Conservation (phyloP, 1,140 invertebrate genomes). For the Diorhabda elongata region DNA sequence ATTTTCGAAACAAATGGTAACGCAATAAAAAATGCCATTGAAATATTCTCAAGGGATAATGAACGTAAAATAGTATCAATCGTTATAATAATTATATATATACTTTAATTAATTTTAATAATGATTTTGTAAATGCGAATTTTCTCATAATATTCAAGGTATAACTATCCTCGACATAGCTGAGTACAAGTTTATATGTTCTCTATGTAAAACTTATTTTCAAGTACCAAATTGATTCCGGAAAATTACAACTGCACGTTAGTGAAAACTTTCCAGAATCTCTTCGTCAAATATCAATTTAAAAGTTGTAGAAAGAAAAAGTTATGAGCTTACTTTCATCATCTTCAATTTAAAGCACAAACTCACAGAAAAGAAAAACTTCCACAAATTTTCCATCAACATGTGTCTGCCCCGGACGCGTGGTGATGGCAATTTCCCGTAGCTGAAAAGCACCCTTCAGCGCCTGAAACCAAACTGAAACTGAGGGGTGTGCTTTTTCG, state of each 20-base stretch:
- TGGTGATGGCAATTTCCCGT: not conserved
- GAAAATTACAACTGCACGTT: not conserved
- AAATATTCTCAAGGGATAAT: too few species aligned
- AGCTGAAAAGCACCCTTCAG: not conserved
- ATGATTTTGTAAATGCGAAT: too few species aligned
- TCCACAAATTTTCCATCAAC: not conserved
- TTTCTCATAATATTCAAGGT: too few species aligned
- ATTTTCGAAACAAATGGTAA: too few species aligned
- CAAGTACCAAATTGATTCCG: too few species aligned
- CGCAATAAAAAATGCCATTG: too few species aligned
- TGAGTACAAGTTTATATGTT: too few species aligned
- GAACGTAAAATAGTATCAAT: too few species aligned
- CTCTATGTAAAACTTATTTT: too few species aligned
- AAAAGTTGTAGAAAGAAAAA: not conserved
- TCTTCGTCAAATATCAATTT: not conserved
- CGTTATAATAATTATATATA: too few species aligned
- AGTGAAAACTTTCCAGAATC: not conserved
- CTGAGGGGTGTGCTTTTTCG: conserved; percentile 16
- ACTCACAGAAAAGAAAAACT: not conserved
- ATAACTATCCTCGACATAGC: too few species aligned
- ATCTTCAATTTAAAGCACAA: conserved; percentile 3
- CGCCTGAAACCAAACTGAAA: conserved; percentile 11
- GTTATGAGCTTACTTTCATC: conserved; percentile 2
- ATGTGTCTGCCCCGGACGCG: conserved; percentile 1
- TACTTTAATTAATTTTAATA: too few species aligned